A percentile compares a stretch with the other conserved stretches of the same genome.
Evolutionary conservation across 2,888 invertebrate genomes (phyloP).

Genomic region (Tetranychus piercei): DNA sequence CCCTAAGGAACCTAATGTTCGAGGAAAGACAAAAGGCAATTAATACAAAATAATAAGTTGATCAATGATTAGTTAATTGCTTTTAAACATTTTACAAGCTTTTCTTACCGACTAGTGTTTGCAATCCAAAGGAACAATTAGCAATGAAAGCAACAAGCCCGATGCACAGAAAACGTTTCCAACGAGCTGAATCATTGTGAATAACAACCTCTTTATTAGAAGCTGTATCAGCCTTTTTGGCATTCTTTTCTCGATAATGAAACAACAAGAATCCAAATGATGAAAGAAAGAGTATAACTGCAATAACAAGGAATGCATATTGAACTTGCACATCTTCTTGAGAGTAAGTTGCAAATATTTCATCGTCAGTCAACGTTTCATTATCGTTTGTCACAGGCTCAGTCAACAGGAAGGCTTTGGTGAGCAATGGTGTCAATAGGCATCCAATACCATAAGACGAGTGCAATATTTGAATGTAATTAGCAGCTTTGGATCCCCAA

Average conservation of each 20-base stretch:
- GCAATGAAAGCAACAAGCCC: not conserved
- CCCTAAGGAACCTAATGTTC: not conserved
- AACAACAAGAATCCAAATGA: not conserved
- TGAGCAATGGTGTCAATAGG: not conserved
- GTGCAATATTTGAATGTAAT: not conserved
- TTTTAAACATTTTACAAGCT: too few relatives aligned
- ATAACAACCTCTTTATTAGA: not conserved
- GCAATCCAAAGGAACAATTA: not conserved
- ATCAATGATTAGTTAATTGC: not conserved
- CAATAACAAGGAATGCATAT: not conserved
- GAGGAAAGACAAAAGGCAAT: not conserved
- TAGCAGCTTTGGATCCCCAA: not conserved
- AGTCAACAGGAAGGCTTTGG: not conserved
- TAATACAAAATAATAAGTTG: not conserved
- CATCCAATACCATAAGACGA: not conserved
- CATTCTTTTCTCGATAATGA: not conserved
- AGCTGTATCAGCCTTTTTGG: not conserved
- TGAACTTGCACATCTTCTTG: slow-evolving; percentile 1
- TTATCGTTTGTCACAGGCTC: not conserved
- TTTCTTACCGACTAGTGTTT: not conserved
- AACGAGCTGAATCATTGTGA: not conserved
- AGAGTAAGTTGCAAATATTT: not conserved
- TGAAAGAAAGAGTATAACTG: not conserved
- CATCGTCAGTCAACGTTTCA: not conserved
- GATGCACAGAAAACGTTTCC: not conserved